phyloP scores from a whole-genome alignment of 2,797 vertebrate species.

The Falco berigora region DNA sequence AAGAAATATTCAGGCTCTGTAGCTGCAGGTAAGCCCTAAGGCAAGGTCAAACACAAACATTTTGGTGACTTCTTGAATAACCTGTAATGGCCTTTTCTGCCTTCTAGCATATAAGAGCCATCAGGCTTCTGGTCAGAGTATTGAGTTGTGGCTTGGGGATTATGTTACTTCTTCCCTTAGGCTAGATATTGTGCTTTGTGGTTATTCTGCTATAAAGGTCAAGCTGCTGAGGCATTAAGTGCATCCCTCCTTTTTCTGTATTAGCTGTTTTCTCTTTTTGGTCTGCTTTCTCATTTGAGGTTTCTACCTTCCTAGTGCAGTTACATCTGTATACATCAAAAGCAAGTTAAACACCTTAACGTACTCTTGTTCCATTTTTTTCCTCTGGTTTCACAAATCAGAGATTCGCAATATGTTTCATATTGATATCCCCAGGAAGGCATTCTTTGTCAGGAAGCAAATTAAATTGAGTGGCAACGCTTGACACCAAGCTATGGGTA shows the following conservation, averaged over 20 bases:
- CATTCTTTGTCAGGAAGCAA: neutral
- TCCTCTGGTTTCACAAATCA: neutral
- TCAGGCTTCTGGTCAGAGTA: neutral
- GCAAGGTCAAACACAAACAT: neutral
- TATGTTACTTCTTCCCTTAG: neutral
- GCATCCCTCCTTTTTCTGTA: neutral
- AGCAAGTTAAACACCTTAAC: neutral
- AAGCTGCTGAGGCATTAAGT: neutral
- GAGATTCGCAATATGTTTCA: neutral
- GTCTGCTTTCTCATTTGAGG: neutral
- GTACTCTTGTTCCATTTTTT: neutral
- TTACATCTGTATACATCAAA: neutral
- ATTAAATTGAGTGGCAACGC: neutral
- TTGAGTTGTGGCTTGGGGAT: neutral
- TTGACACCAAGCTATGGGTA: neutral
- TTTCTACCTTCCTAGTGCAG: neutral
- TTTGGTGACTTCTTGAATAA: neutral
- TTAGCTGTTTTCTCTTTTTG: neutral
- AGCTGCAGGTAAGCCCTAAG: neutral
- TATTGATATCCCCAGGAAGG: neutral
- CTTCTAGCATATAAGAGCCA: neutral
- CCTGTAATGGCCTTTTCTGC: neutral
- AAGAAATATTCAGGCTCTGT: neutral
- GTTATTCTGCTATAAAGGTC: constrained; percentile 15
- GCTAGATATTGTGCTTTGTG: neutral